phyloP scores from a whole-genome alignment of 2,888 invertebrate species.

The Dermolepida albohirtum region DNA sequence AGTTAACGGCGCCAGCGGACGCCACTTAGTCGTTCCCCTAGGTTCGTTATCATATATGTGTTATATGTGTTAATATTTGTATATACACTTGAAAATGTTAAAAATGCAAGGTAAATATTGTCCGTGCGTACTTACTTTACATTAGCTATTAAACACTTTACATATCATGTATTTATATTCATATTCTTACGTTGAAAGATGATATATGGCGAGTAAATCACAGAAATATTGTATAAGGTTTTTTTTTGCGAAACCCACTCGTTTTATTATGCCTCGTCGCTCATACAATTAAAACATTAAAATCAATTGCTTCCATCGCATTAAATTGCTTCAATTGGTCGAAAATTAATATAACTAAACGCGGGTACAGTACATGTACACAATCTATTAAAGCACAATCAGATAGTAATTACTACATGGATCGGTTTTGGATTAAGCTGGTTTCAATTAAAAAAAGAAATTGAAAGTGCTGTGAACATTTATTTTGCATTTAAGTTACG shows the following conservation, averaged over 20 bases:
- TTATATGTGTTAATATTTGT: neutral
- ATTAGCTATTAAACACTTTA: too few species aligned
- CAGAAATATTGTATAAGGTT: neutral
- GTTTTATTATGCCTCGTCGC: slow-evolving; percentile 7
- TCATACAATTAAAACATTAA: slow-evolving; percentile 28
- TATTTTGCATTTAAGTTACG: too few species aligned
- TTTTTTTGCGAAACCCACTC: slow-evolving; percentile 6
- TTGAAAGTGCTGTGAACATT: slow-evolving; percentile 7
- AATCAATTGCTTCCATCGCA: slow-evolving; percentile 14
- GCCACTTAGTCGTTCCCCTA: slow-evolving; percentile 25
- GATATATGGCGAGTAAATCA: too few species aligned
- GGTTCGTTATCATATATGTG: slow-evolving; percentile 12
- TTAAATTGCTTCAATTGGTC: slow-evolving; percentile 31
- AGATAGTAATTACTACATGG: neutral
- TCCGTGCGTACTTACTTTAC: neutral
- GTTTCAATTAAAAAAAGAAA: slow-evolving; percentile 21
- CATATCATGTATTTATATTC: too few species aligned
- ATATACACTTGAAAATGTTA: slow-evolving; percentile 23
- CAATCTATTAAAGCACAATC: slow-evolving; percentile 2
- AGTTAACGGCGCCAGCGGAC: slow-evolving; percentile 28
- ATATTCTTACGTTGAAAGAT: too few species aligned
- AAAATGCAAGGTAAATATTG: slow-evolving; percentile 17
- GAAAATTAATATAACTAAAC: slow-evolving; percentile 26
- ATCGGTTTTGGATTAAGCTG: slow-evolving; percentile 33
- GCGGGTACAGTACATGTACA: slow-evolving; percentile 16